These are phyloP conservation scores for Ptychoptera contaminata DNA, from an alignment of 2,888 invertebrate species.

Conservation along the genomic window DNA sequence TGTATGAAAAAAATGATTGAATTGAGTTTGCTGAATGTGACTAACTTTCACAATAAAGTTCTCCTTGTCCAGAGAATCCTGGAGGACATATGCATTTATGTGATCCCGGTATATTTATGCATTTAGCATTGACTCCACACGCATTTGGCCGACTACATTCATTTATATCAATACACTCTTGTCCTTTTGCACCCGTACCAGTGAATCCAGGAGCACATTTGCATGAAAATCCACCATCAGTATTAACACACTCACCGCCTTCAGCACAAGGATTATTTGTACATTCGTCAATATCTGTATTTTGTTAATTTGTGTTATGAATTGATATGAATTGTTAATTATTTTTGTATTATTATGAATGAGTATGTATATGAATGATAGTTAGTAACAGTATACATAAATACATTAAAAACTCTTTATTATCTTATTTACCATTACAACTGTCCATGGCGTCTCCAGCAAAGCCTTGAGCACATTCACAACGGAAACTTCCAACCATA, in stretches of 20 bases:
- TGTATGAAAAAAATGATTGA: conserved; percentile 2
- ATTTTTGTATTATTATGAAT: not conserved
- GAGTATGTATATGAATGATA: not conserved
- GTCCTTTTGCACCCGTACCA: conserved; percentile 30
- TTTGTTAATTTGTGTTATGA: not conserved
- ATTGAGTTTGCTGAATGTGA: conserved; percentile 12
- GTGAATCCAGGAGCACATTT: conserved; percentile 55
- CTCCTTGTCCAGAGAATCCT: conserved; percentile 60
- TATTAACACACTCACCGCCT: conserved; percentile 58
- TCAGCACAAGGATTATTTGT: conserved; percentile 48
- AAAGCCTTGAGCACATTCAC: conserved; percentile 70
- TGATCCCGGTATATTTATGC: conserved; percentile 66
- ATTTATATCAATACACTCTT: conserved; percentile 55
- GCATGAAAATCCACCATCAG: conserved; percentile 59
- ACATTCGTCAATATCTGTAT: conserved; percentile 59
- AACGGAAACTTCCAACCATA: conserved; percentile 60
- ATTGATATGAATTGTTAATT: not conserved
- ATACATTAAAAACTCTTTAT: not conserved
- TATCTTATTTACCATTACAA: conserved; percentile 48
- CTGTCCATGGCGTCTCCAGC: conserved; percentile 59
- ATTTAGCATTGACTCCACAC: conserved; percentile 63
- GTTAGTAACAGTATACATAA: not conserved
- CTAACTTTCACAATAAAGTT: conserved; percentile 65
- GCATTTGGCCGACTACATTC: conserved; percentile 49
- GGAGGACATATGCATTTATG: conserved; percentile 61